phyloP scores from a whole-genome alignment of 1,140 invertebrate species.

The Akabosia matsudoensis region DNA sequence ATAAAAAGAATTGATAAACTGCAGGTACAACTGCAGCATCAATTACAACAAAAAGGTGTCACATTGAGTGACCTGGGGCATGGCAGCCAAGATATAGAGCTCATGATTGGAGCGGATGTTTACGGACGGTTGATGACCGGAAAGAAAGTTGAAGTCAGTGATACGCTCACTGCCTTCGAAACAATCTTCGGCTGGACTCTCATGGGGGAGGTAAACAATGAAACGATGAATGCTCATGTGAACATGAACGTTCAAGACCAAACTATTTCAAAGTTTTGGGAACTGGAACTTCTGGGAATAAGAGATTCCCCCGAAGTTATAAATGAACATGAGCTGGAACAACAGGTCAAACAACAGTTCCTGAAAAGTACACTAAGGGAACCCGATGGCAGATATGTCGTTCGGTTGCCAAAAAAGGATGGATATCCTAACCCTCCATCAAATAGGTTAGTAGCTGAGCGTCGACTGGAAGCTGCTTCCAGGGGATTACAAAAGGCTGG shows the following conservation, averaged over 20 bases:
- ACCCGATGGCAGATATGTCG: not conserved
- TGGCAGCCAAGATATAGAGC: not conserved
- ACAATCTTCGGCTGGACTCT: not conserved
- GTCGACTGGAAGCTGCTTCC: not conserved
- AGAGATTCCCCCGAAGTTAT: not conserved
- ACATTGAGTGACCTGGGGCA: constrained; percentile 30
- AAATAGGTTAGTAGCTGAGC: not conserved
- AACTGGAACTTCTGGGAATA: not conserved
- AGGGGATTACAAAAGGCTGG: not conserved
- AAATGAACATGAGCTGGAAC: not conserved
- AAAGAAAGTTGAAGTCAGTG: not conserved
- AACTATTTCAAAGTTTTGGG: not conserved
- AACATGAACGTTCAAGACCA: not conserved
- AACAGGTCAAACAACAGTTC: not conserved
- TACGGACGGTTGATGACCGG: not conserved
- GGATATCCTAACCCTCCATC: not conserved
- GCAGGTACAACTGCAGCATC: not conserved
- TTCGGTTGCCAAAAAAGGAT: not conserved
- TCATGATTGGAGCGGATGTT: not conserved
- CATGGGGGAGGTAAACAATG: not conserved
- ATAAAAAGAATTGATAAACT: not conserved
- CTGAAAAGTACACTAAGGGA: not conserved
- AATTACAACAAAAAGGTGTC: constrained; percentile 34
- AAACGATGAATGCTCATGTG: not conserved
- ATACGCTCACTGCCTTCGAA: not conserved